A percentile compares a stretch with the other conserved stretches of the same genome.
Evolutionary conservation across 2,888 invertebrate species (phyloP).

Genomic region (Sphaerophoria rueppellii): DNA sequence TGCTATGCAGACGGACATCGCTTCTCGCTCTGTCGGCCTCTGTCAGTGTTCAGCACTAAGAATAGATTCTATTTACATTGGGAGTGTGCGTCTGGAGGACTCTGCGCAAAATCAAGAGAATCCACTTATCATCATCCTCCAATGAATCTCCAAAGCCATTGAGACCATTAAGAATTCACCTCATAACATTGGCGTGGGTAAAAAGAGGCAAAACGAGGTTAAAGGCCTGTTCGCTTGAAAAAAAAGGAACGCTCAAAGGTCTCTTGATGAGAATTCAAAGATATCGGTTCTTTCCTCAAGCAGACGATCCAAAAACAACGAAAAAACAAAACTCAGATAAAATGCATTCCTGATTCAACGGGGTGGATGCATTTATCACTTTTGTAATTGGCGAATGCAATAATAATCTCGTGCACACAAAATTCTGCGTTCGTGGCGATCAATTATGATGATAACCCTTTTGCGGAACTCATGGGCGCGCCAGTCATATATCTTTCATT

Average conservation of each 20-base stretch:
- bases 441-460: conserved; percentile 66
- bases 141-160: conserved; percentile 41
- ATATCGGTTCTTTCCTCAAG: conserved; percentile 13
- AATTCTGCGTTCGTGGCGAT: conserved; percentile 40
- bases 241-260: conserved; percentile 36
- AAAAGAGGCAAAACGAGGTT: not conserved
- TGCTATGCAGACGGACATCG: conserved; percentile 28
- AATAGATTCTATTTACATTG: conserved; percentile 57
- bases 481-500: conserved; percentile 52
- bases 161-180: conserved; percentile 60
- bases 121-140: conserved; percentile 50
- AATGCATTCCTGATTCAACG: conserved; percentile 55
- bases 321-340: conserved; percentile 28
- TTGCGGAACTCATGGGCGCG: conserved; percentile 60
- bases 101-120: conserved; percentile 11
- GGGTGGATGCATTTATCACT: conserved; percentile 71
- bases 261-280: conserved; percentile 45
- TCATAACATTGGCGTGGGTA: conserved; percentile 44
- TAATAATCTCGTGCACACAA: conserved; percentile 56
- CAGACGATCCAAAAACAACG: not conserved
- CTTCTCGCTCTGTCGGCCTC: not conserved
- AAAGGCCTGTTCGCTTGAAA: conserved; percentile 23
- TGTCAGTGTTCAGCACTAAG: conserved; percentile 21
- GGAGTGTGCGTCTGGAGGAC: conserved; percentile 12
- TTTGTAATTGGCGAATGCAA: conserved; percentile 68